Conservation (phyloP, 1,140 invertebrate species). For the Hylaeus anthracinus region DNA sequence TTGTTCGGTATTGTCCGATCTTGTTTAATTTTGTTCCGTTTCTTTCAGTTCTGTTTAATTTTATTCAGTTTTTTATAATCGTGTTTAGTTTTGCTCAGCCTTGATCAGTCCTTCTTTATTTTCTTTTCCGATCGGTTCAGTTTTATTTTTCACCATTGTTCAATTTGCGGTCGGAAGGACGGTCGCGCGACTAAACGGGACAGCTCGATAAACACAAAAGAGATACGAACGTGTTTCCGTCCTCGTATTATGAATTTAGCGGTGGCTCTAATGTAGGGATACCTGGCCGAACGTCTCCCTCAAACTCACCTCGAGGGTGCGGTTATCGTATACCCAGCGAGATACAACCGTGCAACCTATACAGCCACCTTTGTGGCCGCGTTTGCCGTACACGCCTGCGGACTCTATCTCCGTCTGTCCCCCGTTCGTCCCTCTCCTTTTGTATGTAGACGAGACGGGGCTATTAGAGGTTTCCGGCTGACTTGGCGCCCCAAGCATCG, state of each 20-base stretch:
- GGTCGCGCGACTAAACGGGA: conserved; percentile 13
- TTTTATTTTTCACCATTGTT: too few species aligned
- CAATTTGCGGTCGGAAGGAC: conserved; percentile 19
- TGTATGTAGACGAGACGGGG: conserved; percentile 54
- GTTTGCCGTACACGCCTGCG: conserved; percentile 25
- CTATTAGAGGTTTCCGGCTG: conserved; percentile 78
- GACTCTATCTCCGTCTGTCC: conserved; percentile 35
- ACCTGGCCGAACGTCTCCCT: conserved; percentile 62
- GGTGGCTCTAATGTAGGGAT: conserved; percentile 59
- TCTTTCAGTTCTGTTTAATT: too few species aligned
- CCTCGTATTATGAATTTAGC: conserved; percentile 60
- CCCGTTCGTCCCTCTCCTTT: conserved; percentile 29
- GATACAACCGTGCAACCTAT: conserved; percentile 58
- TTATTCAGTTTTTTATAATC: too few species aligned
- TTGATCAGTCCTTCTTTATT: too few species aligned
- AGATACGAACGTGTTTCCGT: conserved; percentile 34
- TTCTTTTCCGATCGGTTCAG: too few species aligned
- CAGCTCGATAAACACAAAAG: conserved; percentile 48
- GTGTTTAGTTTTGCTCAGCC: too few species aligned
- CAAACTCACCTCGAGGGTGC: conserved; percentile 62
- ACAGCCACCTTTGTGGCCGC: conserved; percentile 57
- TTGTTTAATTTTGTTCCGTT: too few species aligned
- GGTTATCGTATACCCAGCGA: conserved; percentile 63
- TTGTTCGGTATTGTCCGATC: too few species aligned
- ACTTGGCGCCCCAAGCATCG: conserved; percentile 71